Evolutionary conservation across 2,113 vertebrate species (phyloP), one percentile per base, ranked within the genome.

Genomic region (Neomonachus schauinslandi): DNA sequence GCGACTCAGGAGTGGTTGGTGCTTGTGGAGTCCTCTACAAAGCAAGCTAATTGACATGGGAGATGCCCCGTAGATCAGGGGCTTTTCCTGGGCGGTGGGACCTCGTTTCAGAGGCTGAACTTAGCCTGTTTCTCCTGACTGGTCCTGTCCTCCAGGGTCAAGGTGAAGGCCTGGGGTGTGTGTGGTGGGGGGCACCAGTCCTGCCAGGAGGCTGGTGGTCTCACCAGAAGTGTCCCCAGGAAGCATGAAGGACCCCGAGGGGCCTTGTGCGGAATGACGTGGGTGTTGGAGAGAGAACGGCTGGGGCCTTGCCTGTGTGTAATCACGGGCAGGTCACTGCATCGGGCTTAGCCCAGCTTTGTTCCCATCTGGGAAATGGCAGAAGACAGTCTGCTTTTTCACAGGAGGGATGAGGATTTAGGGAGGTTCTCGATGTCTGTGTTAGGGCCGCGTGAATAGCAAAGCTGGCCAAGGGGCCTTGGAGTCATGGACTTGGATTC

Each of bases 51-150:
- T 24, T 55, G 71, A 8, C 71, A 8, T 0, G 2, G 28, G n/a
- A 33, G 33, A 4, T 36, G 42, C 57, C 51, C 0, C 72, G 1
- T 2, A 3, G 9, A 1, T 36, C 39, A 5, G 4, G 57, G 89
- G 69, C 28, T 36, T 82, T 18, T 76, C 59, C 28, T 49, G 53
- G 39, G 42, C 5, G 33, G 42, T 33, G 21, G 15, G 13, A 67
- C 36, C 14, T 59, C 7, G 19, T 19, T 59, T 79, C 11, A 5
- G 36, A 53, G n/a, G 61, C 71, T 61, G 3, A 2, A 0, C 39
- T 51, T 51, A n/a, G 9, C 49, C 72, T 19, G 4, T 49, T 65
- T 57, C 49, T 85, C 24, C 24, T 57, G 69, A 51, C 39, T 46
- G 14, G 28, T 28, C 22, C 22, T 28, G 39, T 61, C 51, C 59